Percentiles rank a stretch among this genome's conserved stretches.
Evolutionary conservation across 2,113 vertebrate species (phyloP).

Genomic region (Amazona vittata): DNA sequence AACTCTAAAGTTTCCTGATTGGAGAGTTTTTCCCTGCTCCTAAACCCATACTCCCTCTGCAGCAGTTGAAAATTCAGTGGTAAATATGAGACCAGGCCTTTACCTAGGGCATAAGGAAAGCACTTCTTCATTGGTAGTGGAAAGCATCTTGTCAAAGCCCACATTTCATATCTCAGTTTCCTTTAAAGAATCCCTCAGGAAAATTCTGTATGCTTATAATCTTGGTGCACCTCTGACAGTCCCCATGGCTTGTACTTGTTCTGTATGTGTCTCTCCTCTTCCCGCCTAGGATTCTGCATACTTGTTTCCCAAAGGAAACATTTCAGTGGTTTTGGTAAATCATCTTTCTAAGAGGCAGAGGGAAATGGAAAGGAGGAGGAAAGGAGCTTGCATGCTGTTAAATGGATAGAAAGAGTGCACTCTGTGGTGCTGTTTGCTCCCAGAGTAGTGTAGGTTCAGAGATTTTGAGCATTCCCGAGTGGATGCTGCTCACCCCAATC

Average conservation of each 20-base stretch:
- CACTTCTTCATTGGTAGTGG: not conserved
- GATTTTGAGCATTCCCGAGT: not conserved
- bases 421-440: not conserved
- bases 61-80: not conserved
- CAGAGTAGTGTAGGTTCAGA: not conserved
- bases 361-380: not conserved
- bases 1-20: not conserved
- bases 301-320: not conserved
- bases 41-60: not conserved
- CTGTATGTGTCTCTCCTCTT: accelerated
- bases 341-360: not conserved
- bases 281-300: not conserved
- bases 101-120: not conserved
- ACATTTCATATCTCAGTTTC: not conserved
- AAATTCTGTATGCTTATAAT: not conserved
- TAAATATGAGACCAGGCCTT: not conserved
- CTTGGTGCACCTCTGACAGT: not conserved
- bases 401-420: not conserved
- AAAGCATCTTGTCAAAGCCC: not conserved
- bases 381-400: not conserved
- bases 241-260: not conserved
- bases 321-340: not conserved
- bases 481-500: accelerated
- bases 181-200: not conserved
- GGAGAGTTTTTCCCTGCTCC: not conserved